Conservation (phyloP, 1,140 invertebrate genomes). For the Zaprionus capensis region DNA sequence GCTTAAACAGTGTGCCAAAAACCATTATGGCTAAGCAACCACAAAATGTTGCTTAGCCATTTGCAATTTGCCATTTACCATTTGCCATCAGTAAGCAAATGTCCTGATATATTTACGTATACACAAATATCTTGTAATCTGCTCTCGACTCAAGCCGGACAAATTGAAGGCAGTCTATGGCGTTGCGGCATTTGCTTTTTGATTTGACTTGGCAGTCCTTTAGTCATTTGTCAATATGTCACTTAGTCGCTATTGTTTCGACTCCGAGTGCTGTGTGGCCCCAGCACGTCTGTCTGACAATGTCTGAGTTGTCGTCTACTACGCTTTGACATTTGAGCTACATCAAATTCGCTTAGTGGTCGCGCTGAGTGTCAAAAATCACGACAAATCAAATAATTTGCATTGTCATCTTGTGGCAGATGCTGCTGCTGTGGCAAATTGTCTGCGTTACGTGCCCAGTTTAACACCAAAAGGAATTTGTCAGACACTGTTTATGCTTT, state of each 20-base stretch:
- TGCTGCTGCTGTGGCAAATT: slow-evolving; percentile 18
- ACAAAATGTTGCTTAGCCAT: slow-evolving; percentile 38
- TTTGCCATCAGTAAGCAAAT: slow-evolving; percentile 15
- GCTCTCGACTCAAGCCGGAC: background rate
- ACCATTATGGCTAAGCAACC: slow-evolving; percentile 36
- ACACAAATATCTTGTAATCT: slow-evolving; percentile 15
- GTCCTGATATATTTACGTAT: slow-evolving; percentile 7
- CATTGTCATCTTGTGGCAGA: slow-evolving; percentile 33
- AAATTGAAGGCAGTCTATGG: slow-evolving; percentile 34
- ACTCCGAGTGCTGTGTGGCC: slow-evolving; percentile 19
- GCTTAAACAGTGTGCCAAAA: slow-evolving; percentile 27
- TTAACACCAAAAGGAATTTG: slow-evolving; percentile 11
- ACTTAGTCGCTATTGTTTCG: slow-evolving; percentile 58
- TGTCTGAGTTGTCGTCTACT: background rate
- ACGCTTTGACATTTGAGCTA: slow-evolving; percentile 40
- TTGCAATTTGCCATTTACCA: background rate
- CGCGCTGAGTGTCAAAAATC: slow-evolving; percentile 44
- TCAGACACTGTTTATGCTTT: background rate
- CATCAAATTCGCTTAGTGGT: slow-evolving; percentile 42
- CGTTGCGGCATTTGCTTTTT: slow-evolving; percentile 37
- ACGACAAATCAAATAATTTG: slow-evolving; percentile 48
- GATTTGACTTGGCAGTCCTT: slow-evolving; percentile 38
- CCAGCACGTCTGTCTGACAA: slow-evolving; percentile 36
- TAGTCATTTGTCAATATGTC: slow-evolving; percentile 71
- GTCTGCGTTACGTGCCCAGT: slow-evolving; percentile 24